Conservation (phyloP, 2,113 vertebrate species). For the Arenaria interpres region DNA sequence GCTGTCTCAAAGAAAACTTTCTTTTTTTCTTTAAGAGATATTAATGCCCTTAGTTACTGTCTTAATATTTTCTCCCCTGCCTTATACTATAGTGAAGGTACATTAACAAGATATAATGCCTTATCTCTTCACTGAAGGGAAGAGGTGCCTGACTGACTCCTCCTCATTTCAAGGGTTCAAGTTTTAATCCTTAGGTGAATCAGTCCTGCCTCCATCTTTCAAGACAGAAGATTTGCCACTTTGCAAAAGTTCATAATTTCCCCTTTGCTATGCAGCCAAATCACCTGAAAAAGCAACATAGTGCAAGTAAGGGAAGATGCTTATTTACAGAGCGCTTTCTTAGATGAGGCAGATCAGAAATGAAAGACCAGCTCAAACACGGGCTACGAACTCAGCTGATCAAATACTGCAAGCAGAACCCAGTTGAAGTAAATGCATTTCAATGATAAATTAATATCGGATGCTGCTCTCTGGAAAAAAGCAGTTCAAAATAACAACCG, state of each 20-base stretch:
- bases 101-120: accelerated
- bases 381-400: not conserved
- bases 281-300: not conserved
- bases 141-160: not conserved
- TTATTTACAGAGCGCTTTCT: not conserved
- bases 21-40: not conserved
- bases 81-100: not conserved
- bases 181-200: not conserved
- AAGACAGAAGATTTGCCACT: not conserved
- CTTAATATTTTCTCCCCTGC: not conserved
- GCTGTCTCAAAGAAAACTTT: not conserved
- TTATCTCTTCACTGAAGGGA: not conserved
- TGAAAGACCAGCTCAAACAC: not conserved
- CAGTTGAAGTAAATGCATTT: not conserved
- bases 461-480: not conserved
- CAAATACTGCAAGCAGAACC: not conserved
- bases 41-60: not conserved
- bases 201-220: not conserved
- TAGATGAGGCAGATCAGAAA: not conserved
- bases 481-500: not conserved
- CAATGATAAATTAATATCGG: not conserved
- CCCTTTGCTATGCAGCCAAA: not conserved
- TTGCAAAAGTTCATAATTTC: not conserved
- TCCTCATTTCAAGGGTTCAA: not conserved
- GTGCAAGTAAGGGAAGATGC: not conserved